Evolutionary conservation across 2,113 vertebrate genomes (phyloP), one percentile per base, ranked within the genome.

Genomic region (Neotragus pygmaeus): DNA sequence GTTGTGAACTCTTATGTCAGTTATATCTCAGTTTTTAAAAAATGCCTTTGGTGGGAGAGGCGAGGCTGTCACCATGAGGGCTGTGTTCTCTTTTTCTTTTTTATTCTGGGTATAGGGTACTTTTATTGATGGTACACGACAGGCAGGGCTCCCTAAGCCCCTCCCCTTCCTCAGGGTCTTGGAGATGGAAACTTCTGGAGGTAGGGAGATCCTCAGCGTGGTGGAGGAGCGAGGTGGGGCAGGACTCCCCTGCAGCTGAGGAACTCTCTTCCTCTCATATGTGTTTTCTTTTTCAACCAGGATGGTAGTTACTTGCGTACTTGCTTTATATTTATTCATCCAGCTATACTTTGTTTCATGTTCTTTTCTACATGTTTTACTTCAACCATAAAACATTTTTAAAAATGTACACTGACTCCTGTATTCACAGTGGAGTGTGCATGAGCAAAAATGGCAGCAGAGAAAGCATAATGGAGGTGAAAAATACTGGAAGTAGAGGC

Each of bases 401-500:
- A 28, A 87, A 89, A 92, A 77, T 4, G 73, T 49, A 57, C n/a
- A 45, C 49, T 19, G 16, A 23, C 2, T 55, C 4, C 55, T 78
- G 3, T 21, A 23, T 70, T 64, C n/a, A 73, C 11, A 58, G 73
- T 49, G 58, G 83, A 30, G 73, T 60, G 19, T 51, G 5, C 11
- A 0, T 19, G 39, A 55, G 36, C 11, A 11, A n/a, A 47, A 73
- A 43, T 36, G 25, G 47, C 85, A 88, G 45, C 10, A 27, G 27
- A 23, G 49, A 58, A 82, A n/a, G 8, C 2, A 0, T 16, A 28
- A 11, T 16, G 0, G 19, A 16, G 45, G n/a, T 30, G 28, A 27
- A 6, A 36, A 14, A 49, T 39, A 11, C 36, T 12, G 28, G 83
- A 30, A 39, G 4, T 7, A 21, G 15, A 7, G 45, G 27, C 21